A percentile compares a stretch with the other conserved stretches of the same genome.
These are phyloP conservation scores for Acomys russatus DNA, from an alignment of 2,797 vertebrate genomes.

Conservation along the genomic window DNA sequence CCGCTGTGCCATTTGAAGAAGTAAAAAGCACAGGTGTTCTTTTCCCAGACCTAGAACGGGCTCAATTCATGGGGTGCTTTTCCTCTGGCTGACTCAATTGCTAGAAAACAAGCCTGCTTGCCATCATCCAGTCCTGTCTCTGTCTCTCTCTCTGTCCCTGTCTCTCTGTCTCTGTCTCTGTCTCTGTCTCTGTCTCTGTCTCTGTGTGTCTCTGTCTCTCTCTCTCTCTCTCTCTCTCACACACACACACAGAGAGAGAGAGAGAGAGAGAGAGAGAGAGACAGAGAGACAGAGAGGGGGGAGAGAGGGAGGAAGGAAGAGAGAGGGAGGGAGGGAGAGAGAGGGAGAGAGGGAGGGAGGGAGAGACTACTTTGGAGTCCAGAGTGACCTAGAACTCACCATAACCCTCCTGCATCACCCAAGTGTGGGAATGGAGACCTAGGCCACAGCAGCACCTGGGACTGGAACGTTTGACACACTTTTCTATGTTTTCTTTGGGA, in stretches of 20 bases:
- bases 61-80: neutral
- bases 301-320: too few relatives aligned
- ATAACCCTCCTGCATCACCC: neutral
- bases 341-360: neutral
- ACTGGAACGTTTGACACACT: accelerated
- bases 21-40: neutral
- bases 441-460: neutral
- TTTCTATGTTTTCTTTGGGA: neutral
- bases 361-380: neutral
- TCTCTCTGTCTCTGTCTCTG: neutral
- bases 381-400: neutral
- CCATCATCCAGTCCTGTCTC: neutral
- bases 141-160: neutral
- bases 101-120: neutral
- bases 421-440: neutral
- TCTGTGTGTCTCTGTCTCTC: neutral
- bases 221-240: neutral
- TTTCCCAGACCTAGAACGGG: neutral
- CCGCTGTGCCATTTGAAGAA: neutral
- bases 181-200: neutral
- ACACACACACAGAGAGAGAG: too few relatives aligned
- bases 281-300: too few relatives aligned
- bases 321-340: too few relatives aligned
- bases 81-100: too few relatives aligned
- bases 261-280: too few relatives aligned